A percentile compares a stretch with the other conserved stretches of the same genome.
phyloP scores from a whole-genome alignment of 1,140 invertebrate species.

The Pteromalus puparum region DNA sequence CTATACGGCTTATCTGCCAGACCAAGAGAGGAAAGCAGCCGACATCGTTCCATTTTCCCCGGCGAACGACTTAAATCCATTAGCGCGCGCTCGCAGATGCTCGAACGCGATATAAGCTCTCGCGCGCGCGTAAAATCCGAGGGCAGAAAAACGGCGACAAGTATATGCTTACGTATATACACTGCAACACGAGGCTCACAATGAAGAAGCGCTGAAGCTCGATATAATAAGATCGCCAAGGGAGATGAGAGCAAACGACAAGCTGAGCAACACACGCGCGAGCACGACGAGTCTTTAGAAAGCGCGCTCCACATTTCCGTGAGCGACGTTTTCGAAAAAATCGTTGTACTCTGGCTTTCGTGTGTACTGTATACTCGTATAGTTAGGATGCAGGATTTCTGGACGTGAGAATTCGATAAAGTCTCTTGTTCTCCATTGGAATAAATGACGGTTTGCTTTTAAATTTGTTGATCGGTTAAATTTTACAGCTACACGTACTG shows the following conservation, averaged over 20 bases:
- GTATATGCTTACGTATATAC: background rate
- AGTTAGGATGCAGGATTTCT: background rate
- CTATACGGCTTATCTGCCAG: slow-evolving; percentile 22
- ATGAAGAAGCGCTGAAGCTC: background rate
- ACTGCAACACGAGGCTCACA: background rate
- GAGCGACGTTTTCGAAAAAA: slow-evolving; percentile 1
- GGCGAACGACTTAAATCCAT: slow-evolving; percentile 50
- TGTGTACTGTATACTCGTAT: background rate
- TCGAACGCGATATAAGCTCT: slow-evolving; percentile 9
- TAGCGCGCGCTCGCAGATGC: slow-evolving; percentile 38
- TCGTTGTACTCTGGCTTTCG: background rate
- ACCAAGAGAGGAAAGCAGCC: background rate
- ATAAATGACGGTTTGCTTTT: too few species aligned
- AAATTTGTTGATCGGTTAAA: too few species aligned
- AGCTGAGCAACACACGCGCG: background rate
- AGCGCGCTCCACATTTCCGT: slow-evolving; percentile 38
- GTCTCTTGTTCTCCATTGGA: too few species aligned
- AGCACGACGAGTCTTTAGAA: slow-evolving; percentile 25
- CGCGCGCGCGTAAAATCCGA: background rate
- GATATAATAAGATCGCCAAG: slow-evolving; percentile 45
- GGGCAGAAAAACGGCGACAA: slow-evolving; percentile 11
- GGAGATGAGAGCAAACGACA: background rate
- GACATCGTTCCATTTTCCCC: slow-evolving; percentile 41
- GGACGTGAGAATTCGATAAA: background rate
- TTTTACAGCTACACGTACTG: too few species aligned